These are phyloP conservation scores for Cheilinus undulatus DNA, from an alignment of 2,113 vertebrate species.

Conservation along the genomic window DNA sequence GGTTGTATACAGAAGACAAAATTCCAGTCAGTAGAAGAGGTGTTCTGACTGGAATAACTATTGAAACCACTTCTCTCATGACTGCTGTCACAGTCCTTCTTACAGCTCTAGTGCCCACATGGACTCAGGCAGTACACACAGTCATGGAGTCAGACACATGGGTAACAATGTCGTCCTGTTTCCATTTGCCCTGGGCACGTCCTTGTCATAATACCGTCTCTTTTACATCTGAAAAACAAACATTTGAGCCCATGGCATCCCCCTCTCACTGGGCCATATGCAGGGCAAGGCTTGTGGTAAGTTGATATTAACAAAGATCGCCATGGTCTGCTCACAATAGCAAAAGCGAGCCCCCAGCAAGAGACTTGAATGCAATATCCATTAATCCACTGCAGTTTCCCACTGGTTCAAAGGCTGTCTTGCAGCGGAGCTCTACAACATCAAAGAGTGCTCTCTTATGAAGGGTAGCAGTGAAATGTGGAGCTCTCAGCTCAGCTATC, in stretches of 20 bases:
- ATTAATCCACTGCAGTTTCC: slow-evolving; percentile 75
- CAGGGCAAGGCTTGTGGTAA: slow-evolving; percentile 42
- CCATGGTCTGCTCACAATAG: slow-evolving; percentile 64
- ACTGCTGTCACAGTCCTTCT: not conserved
- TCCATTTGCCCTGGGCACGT: slow-evolving; percentile 4
- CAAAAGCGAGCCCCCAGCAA: slow-evolving; percentile 62
- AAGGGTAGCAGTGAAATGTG: slow-evolving; percentile 63
- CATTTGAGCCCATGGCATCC: not conserved
- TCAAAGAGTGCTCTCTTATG: slow-evolving; percentile 69
- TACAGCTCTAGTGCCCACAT: slow-evolving; percentile 6
- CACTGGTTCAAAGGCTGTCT: slow-evolving; percentile 75
- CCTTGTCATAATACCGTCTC: slow-evolving; percentile 6
- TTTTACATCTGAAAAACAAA: slow-evolving; percentile 49
- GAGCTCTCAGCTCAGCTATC: slow-evolving; percentile 60
- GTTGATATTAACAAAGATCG: slow-evolving; percentile 68
- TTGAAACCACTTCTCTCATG: not conserved
- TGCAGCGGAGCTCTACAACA: slow-evolving; percentile 68
- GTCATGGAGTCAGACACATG: slow-evolving; percentile 19
- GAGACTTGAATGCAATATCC: slow-evolving; percentile 70
- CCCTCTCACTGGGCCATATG: slow-evolving; percentile 31
- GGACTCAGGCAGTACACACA: slow-evolving; percentile 11
- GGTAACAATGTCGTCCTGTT: slow-evolving; percentile 10
- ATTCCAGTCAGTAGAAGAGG: not conserved
- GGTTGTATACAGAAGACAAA: not conserved
- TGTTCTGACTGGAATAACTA: not conserved